Base-by-base conservation (phyloP, 35 echinoderm and acorn worm species). In the Lytechinus variegatus region DNA sequence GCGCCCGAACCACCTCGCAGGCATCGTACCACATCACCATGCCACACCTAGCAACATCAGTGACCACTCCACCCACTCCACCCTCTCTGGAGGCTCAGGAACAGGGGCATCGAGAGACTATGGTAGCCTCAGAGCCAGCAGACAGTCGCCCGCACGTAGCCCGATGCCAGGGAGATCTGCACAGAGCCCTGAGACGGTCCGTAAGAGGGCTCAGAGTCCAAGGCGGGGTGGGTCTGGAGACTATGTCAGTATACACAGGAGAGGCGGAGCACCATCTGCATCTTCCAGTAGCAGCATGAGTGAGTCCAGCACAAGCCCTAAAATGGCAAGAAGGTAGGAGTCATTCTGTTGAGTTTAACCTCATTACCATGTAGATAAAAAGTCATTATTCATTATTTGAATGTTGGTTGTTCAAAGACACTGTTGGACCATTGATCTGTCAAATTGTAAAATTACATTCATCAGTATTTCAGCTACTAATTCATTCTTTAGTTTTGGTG, bases 251-350 rank as follows among this genome's bases (percentile, higher is more conserved):
- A 11, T 54, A 4, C 57, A 54, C 90, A 33, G 52, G n/a, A 91
- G 95, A 89, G 86, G 95, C 29, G 93, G 95, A 56, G 97, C 95
- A 27, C 95, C 97, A 12, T 97, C 97, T 3, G 96, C 94, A 28
- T 98, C 97, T 12, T 98, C 97, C 58, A 98, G 96, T 79, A 97
- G 97, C 52, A 98, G 97, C 95, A 93, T 98, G 44, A 98, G 97
- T 71, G 97, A 98, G 54, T 95, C 95, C 54, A 98, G 97, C 89
- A 91, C 96, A 51, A 99, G 97, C 94, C 98, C 98, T 9, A 96
- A 95, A 54, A 94, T 93, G 54, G 94, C 95, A 27, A 96, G 95
- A 66, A 97, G 98, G 97, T 97, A 95, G 51, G 72, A 52, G 8
- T n/a, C 6, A 79, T 16, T 14, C 66, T 79, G 19, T 79, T 79